Evolutionary conservation across 2,888 invertebrate genomes (phyloP), one percentile per base, ranked within the genome.

Genomic region (Lycocerus yunnanus): DNA sequence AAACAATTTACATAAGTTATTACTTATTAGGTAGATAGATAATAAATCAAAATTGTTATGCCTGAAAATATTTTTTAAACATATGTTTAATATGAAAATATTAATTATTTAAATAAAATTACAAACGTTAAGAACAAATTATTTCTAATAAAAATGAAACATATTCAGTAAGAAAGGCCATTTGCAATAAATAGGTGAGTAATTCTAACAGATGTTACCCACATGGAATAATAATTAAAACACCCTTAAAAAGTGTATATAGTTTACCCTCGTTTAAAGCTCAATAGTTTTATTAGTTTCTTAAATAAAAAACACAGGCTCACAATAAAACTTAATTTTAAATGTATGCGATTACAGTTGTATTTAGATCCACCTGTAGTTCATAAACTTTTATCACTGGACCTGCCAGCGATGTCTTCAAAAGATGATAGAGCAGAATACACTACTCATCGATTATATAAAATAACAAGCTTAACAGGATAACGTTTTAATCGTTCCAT

Each of bases 401-500:
- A 81, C 83, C 83, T 80, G 82, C 82, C 82, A 83, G 83, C 78
- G 72, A 71, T 59, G 60, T 73, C 75, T 63, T 70, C 61, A 60
- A 72, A 74, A 77, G 76, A 75, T 68, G 74, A 69, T 43, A 71
- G 74, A 73, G 71, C 61, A 66, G 69, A 68, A 73, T 59, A 77
- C 63, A 71, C 68, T 73, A 70, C 69, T 75, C 70, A 69, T 71
- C 65, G 58, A 83, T 84, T 82, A 83, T 85, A 86, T 84, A 86
- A 86, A 86, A 86, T 86, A 86, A 86, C 86, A 86, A 86, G 84
- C 85, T 84, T 86, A 86, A 86, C 85, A 85, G 85, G 85, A 85
- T 85, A 87, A 86, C 86, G 85, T 86, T 86, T 85, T 83, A 85
- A 86, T 86, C 83, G 84, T 85, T 86, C 83, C 84, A 84, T 86